Conservation (phyloP, 1,140 invertebrate genomes). For the Pinna nobilis region DNA sequence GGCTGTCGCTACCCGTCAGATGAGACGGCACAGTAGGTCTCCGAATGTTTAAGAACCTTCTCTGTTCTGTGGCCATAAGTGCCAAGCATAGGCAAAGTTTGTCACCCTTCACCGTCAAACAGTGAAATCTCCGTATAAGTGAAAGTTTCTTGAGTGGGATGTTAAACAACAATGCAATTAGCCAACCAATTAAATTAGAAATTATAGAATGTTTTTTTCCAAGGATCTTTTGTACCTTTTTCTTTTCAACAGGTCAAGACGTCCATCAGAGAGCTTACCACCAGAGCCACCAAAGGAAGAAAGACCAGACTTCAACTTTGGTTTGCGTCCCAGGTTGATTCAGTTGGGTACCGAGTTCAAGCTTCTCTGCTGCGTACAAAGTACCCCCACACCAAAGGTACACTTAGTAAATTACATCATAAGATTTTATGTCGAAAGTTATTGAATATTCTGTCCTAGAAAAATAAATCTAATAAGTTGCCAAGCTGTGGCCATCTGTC, state of each 20-base stretch:
- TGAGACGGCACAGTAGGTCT: too few relatives aligned
- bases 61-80: too few relatives aligned
- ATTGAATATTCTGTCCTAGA: too few relatives aligned
- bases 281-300: slow-evolving; percentile 56
- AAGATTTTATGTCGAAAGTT: not conserved
- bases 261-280: slow-evolving; percentile 21
- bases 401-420: not conserved
- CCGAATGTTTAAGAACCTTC: too few relatives aligned
- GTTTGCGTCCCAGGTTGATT: slow-evolving; percentile 97
- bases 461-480: too few relatives aligned
- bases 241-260: slow-evolving; percentile 10
- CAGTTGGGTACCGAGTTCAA: slow-evolving; percentile 87
- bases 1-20: too few relatives aligned
- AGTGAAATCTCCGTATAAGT: not conserved
- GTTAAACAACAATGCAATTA: not conserved
- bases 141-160: not conserved
- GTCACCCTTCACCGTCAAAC: not conserved
- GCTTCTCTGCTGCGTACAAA: slow-evolving; percentile 96
- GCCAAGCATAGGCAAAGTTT: too few relatives aligned
- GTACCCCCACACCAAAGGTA: slow-evolving; percentile 94
- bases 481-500: not conserved
- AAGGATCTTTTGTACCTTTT: too few relatives aligned
- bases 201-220: not conserved
- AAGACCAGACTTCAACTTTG: slow-evolving; percentile 95
- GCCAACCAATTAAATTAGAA: too few relatives aligned